Base-by-base conservation (phyloP, 2,888 invertebrate genomes). In the Caenorhabditis imperialis region DNA sequence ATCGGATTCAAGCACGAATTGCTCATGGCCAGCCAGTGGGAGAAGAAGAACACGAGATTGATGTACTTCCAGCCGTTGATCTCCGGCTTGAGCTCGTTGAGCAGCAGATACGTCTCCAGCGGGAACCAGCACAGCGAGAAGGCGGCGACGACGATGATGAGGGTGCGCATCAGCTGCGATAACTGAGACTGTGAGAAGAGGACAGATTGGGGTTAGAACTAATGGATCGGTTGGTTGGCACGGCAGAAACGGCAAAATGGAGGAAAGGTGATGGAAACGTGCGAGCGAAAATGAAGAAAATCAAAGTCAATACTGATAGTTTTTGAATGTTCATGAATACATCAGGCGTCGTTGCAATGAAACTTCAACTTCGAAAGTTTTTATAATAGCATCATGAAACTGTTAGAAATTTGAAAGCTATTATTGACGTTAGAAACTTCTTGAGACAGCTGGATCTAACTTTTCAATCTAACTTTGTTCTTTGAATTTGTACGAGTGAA, bases 1-100 rank as follows among this genome's bases (percentile, higher is more conserved):
- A 94, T 94, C 0, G 94, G 94, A 89, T 94, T 94, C 88, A 93
- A 93, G 89, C 94, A 94, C 63, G 94, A 94, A 88, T 94, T 94
- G 86, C 93, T 93, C 94, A 94, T 94, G 1, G 90, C 90, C 65
- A 90, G 81, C 89, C 88, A 94, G 89, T 94, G 94, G 85, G 92
- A 93, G 88, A 92, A 93, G 89, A 94, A 94, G 91, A 93, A 94
- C 69, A 94, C 91, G 50, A 94, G 93, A 89, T 94, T 93, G 86
- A 94, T 93, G 88, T 93, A 93, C 82, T 91, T 91, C 88, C 93
- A 93, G 85, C 60, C 71, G 50, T 80, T 80, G 45, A 82, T 76
- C 42, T 82, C 74, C 42, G 78, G 77, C 44, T 65, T 69, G 6
- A 85, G 54, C 63, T 85, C 85, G 55, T 82, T 84, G 27, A 89